phyloP scores from a whole-genome alignment of 2,797 vertebrate species.

The Allobates femoralis region DNA sequence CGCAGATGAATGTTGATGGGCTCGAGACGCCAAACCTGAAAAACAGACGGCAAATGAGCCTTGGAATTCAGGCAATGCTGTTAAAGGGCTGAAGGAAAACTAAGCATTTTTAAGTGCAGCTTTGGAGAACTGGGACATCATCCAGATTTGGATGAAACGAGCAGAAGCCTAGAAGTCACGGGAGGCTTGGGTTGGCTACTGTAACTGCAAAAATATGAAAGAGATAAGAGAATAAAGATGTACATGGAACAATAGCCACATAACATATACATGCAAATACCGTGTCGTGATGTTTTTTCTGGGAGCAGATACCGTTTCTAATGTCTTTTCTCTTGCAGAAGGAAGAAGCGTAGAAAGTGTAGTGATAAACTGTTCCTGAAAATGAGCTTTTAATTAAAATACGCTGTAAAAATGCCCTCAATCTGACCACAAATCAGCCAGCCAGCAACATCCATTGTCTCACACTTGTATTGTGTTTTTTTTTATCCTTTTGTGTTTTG shows the following conservation, averaged over 20 bases:
- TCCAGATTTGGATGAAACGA: conserved; percentile 55
- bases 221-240: conserved; percentile 57
- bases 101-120: conserved; percentile 59
- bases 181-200: conserved; percentile 53
- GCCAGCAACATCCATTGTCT: conserved; percentile 46
- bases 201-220: conserved; percentile 43
- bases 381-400: conserved; percentile 58
- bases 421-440: conserved; percentile 56
- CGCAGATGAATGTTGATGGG: conserved; percentile 55
- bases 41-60: conserved; percentile 50
- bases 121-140: conserved; percentile 46
- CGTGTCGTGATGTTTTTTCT: conserved; percentile 27
- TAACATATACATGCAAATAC: conserved; percentile 32
- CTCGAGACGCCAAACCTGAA: conserved; percentile 34
- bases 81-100: conserved; percentile 44
- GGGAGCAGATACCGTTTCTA: conserved; percentile 48
- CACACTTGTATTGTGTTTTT: conserved; percentile 20
- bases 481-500: conserved; percentile 29
- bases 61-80: conserved; percentile 41
- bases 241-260: conserved; percentile 46
- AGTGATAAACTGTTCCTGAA: conserved; percentile 41
- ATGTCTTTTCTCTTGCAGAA: conserved; percentile 46
- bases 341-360: conserved; percentile 8
- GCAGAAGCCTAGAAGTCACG: conserved; percentile 53
- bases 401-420: conserved; percentile 30